phyloP scores from a whole-genome alignment of 2,797 vertebrate species.

The Syngnathus rostellatus region DNA sequence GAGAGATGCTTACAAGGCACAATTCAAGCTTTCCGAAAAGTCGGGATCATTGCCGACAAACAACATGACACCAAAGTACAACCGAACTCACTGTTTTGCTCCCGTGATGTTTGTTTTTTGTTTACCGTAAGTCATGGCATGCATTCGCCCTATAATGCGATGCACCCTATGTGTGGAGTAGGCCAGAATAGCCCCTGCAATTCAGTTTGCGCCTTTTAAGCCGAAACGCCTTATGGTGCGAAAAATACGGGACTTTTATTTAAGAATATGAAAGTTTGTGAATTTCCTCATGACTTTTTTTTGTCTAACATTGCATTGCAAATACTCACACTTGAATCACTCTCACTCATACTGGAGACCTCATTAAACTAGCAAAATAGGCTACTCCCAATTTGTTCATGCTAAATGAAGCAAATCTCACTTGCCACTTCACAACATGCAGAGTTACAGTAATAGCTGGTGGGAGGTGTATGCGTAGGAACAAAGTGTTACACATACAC shows the following conservation, averaged over 20 bases:
- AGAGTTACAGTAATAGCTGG: constrained; percentile 30
- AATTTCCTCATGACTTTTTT: not conserved
- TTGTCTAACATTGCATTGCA: not conserved
- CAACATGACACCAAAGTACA: too few relatives aligned
- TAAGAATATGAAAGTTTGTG: not conserved
- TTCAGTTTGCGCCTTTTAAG: too few relatives aligned
- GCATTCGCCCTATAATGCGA: too few relatives aligned
- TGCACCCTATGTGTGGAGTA: too few relatives aligned
- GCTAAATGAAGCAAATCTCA: not conserved
- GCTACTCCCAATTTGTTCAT: not conserved
- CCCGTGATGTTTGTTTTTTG: too few relatives aligned
- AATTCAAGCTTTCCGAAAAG: too few relatives aligned
- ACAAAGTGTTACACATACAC: constrained; percentile 22
- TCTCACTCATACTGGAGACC: not conserved
- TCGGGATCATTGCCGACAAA: too few relatives aligned
- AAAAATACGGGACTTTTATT: not conserved
- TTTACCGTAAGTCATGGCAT: too few relatives aligned
- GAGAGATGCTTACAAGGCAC: too few relatives aligned
- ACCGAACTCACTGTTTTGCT: too few relatives aligned
- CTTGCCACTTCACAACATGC: constrained; percentile 19
- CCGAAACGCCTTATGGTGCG: too few relatives aligned
- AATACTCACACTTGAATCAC: not conserved
- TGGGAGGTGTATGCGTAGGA: constrained; percentile 31
- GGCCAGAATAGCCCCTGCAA: too few relatives aligned
- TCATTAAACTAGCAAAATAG: not conserved